Evolutionary conservation across 1,140 invertebrate genomes (phyloP).

Genomic region (Aricia agestis): DNA sequence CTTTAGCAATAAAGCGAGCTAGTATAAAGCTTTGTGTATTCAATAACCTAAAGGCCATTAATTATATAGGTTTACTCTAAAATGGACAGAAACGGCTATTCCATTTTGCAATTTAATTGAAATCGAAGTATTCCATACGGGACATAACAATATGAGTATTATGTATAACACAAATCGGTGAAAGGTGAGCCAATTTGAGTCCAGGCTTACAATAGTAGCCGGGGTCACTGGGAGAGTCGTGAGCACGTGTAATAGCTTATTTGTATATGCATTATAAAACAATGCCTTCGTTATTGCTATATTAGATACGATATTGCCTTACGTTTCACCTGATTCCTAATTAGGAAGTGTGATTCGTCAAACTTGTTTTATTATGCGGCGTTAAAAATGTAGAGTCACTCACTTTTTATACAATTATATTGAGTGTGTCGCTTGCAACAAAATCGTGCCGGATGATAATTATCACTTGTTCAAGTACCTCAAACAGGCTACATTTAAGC

Average conservation of each 20-base stretch:
- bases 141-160: constrained; percentile 17
- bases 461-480: no score
- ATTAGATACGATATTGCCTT: not conserved
- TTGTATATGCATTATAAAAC: constrained; percentile 18
- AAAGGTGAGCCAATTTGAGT: constrained; percentile 15
- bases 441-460: no score
- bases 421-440: no score
- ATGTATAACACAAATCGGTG: constrained; percentile 16
- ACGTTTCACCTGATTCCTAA: not conserved
- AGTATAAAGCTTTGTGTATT: no score
- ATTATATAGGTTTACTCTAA: no score
- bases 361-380: not conserved
- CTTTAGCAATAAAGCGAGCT: no score
- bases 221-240: constrained; percentile 42
- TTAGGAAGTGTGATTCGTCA: not conserved
- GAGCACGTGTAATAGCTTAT: constrained; percentile 30
- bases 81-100: not conserved
- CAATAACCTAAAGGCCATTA: no score
- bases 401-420: no score
- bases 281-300: constrained; percentile 2
- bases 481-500: no score
- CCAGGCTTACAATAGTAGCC: constrained; percentile 4
- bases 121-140: constrained; percentile 8
- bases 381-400: not conserved
- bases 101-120: not conserved